Percentiles rank a stretch among this genome's conserved stretches.
These are phyloP conservation scores for Enhydra lutris DNA, from an alignment of 2,113 vertebrate species.

Conservation along the genomic window DNA sequence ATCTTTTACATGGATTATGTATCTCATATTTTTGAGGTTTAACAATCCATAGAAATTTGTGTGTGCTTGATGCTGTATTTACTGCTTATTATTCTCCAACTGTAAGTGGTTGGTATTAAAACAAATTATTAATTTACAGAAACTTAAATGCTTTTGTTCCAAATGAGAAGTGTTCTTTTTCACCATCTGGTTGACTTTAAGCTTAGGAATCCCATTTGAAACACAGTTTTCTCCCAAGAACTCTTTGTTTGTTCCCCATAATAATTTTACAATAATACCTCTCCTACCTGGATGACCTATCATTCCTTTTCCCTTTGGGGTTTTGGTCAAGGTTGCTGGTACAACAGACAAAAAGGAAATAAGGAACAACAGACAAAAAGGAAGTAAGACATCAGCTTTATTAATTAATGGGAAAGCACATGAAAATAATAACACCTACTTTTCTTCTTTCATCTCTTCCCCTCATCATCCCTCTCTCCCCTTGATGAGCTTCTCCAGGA, in stretches of 20 bases:
- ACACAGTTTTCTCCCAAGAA: not conserved
- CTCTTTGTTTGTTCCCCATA: not conserved
- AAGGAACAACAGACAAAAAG: not conserved
- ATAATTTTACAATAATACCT: not conserved
- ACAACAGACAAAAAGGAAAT: not conserved
- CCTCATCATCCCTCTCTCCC: not conserved
- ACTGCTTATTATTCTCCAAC: not conserved
- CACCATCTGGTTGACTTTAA: not conserved
- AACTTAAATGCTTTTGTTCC: not conserved
- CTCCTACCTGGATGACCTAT: not conserved
- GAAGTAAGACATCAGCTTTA: not conserved
- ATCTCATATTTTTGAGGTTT: not conserved
- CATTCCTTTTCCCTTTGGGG: not conserved
- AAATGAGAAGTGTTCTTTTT: slow-evolving; percentile 28
- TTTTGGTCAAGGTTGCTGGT: not conserved
- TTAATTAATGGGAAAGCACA: not conserved
- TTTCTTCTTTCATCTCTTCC: not conserved
- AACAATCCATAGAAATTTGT: not conserved
- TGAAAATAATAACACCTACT: not conserved
- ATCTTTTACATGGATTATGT: not conserved
- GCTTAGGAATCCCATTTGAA: slow-evolving; percentile 6
- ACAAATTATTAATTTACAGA: slow-evolving; percentile 49
- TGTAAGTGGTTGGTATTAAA: slow-evolving; percentile 30
- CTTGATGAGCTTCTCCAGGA: not conserved
- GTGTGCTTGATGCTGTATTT: not conserved